Percentiles rank a stretch among this genome's conserved stretches.
Conservation (phyloP, 2,888 invertebrate genomes). For the Holacanthella duospinosa region DNA sequence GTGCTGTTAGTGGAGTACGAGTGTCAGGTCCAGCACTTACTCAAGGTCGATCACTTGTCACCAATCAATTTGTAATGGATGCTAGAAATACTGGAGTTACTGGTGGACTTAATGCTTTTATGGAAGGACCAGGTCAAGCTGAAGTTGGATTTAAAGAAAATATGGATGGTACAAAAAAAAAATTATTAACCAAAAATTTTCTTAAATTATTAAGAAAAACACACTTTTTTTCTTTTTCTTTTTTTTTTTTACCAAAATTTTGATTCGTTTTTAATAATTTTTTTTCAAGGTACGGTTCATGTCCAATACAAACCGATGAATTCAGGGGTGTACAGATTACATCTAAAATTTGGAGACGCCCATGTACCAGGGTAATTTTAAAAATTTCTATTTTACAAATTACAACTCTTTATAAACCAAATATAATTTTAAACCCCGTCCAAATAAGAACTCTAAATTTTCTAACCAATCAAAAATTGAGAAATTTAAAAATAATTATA, state of each 20-base stretch:
- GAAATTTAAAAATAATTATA: too few species aligned
- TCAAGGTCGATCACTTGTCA: constrained; percentile 28
- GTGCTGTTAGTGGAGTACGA: constrained; percentile 30
- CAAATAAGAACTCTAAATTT: too few species aligned
- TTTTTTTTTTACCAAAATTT: background rate
- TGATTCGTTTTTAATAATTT: constrained; percentile 2
- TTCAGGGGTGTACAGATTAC: constrained; percentile 32
- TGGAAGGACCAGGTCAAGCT: constrained; percentile 36
- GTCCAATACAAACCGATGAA: constrained; percentile 36
- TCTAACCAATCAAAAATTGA: too few species aligned
- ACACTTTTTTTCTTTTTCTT: background rate
- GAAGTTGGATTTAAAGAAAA: constrained; percentile 37
- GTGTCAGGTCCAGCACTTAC: constrained; percentile 28
- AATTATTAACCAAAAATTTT: too few species aligned
- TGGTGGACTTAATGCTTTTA: constrained; percentile 35
- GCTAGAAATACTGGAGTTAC: constrained; percentile 31
- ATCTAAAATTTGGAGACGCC: constrained; percentile 33
- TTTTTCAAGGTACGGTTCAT: constrained; percentile 24
- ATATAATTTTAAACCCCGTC: too few species aligned
- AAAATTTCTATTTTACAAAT: too few species aligned
- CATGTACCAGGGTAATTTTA: constrained; percentile 19
- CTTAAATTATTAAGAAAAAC: too few species aligned
- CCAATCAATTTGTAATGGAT: constrained; percentile 36
- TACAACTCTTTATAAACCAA: too few species aligned
- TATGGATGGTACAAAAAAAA: constrained; percentile 10